Percentiles rank a stretch among this genome's conserved stretches.
Conservation (phyloP, 2,113 vertebrate genomes). For the Cariama cristata region DNA sequence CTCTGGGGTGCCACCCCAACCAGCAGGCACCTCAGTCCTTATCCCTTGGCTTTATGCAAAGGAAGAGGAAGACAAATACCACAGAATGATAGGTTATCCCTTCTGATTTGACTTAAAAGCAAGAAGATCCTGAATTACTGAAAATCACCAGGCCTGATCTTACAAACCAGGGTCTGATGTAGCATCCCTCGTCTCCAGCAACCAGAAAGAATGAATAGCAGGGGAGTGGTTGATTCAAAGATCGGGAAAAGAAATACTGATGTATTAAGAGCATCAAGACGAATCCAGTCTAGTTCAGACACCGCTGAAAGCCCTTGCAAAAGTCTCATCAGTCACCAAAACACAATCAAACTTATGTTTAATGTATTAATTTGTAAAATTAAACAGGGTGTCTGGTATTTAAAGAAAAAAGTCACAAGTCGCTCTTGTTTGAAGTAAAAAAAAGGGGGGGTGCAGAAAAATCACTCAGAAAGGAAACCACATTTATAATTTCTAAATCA, state of each 20-base stretch:
- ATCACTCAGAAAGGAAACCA: not conserved
- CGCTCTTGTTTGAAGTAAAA: not conserved
- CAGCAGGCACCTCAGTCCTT: not conserved
- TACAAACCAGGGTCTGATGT: not conserved
- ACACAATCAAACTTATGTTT: not conserved
- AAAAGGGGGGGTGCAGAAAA: not conserved
- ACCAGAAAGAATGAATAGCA: not conserved
- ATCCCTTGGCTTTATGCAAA: not conserved
- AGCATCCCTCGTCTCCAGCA: not conserved
- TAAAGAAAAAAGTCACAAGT: not conserved
- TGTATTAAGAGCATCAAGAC: not conserved
- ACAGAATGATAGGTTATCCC: not conserved
- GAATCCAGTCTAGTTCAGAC: not conserved
- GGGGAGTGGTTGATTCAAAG: not conserved
- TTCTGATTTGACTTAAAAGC: not conserved
- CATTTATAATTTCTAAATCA: not conserved
- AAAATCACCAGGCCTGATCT: not conserved
- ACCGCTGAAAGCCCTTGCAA: not conserved
- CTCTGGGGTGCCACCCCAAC: not conserved
- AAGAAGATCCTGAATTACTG: not conserved
- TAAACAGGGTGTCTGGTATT: not conserved
- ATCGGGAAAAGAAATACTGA: not conserved
- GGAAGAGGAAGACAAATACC: not conserved
- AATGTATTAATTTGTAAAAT: not conserved
- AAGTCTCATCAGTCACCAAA: not conserved